A percentile compares a stretch with the other conserved stretches of the same genome.
phyloP scores from a whole-genome alignment of 2,113 vertebrate genomes.

The Atractosteus spatula region DNA sequence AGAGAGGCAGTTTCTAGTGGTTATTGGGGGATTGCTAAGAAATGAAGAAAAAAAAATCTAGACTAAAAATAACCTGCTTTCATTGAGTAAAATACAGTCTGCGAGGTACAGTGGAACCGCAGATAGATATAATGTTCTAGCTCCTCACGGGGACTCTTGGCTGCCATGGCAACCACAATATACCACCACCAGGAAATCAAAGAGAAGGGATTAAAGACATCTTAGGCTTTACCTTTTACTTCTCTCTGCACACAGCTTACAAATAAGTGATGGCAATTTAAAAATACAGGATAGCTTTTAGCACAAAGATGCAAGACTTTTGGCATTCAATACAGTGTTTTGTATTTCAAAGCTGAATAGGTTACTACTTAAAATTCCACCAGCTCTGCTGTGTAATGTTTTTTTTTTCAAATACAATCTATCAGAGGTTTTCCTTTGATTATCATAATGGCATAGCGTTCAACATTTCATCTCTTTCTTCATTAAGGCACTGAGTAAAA shows the following conservation, averaged over 20 bases:
- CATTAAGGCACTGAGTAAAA: too few species aligned
- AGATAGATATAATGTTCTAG: not conserved
- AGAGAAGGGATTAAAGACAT: slow-evolving; percentile 45
- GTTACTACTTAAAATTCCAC: too few species aligned
- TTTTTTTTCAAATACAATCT: too few species aligned
- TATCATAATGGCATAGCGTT: too few species aligned
- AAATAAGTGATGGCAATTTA: too few species aligned
- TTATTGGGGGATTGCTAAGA: slow-evolving; percentile 36
- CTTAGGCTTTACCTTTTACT: slow-evolving; percentile 27
- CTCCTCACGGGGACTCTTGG: slow-evolving; percentile 22
- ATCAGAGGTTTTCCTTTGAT: too few species aligned
- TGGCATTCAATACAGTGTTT: not conserved
- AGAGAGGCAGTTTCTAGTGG: slow-evolving; percentile 9
- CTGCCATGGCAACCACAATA: slow-evolving; percentile 46
- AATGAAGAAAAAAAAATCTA: slow-evolving; percentile 24
- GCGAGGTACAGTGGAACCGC: slow-evolving; percentile 1
- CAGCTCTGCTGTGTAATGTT: too few species aligned
- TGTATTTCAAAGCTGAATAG: too few species aligned
- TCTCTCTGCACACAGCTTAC: not conserved
- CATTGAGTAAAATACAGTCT: slow-evolving; percentile 25
- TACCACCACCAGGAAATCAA: slow-evolving; percentile 38
- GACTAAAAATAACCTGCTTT: slow-evolving; percentile 45
- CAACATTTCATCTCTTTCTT: too few species aligned
- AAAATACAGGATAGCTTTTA: not conserved
- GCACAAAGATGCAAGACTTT: not conserved